phyloP scores from a whole-genome alignment of 1,140 invertebrate species.

The Caenorhabditis elegans region WBcel235 BX284606.5:8231501-8232000 shows the following conservation, averaged over 20 bases:
- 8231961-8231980: background rate
- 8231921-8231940: background rate
- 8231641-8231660: constrained; percentile 8
- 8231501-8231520: background rate
- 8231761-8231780: background rate
- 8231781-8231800: background rate
- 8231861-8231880: constrained; percentile 9
- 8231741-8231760: constrained; percentile 26
- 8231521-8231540: constrained; percentile 20
- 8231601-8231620: constrained; percentile 32
- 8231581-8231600: background rate
- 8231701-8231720: no score
- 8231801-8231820: background rate
- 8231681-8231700: no score
- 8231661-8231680: background rate
- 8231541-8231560: constrained; percentile 30
- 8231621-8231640: background rate
- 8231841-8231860: background rate
- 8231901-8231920: background rate
- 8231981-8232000: background rate
- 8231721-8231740: constrained; percentile 34
- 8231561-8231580: constrained; percentile 26
- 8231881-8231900: constrained; percentile 11
- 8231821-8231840: background rate
- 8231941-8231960: background rate